Percentiles rank a stretch among this genome's conserved stretches.
phyloP scores from a whole-genome alignment of 2,113 vertebrate genomes.

The Phylloscopus trochilus region DNA sequence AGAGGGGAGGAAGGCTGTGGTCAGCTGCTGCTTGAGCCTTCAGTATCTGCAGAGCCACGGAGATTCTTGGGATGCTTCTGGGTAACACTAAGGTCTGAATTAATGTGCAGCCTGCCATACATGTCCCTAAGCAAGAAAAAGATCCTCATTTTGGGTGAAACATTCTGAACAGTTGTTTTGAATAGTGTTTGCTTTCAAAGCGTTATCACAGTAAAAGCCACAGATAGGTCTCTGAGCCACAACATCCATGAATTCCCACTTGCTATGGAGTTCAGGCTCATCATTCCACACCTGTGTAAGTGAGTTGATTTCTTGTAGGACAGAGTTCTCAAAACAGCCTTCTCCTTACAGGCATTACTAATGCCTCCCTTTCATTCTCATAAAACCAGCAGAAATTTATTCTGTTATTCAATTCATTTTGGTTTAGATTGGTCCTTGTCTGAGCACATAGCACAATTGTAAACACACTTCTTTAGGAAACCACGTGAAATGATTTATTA shows the following conservation, averaged over 20 bases:
- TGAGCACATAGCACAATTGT: not conserved
- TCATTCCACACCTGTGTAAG: not conserved
- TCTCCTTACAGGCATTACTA: not conserved
- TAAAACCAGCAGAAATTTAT: not conserved
- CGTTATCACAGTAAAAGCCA: not conserved
- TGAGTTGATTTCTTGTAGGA: not conserved
- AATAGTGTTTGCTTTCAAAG: not conserved
- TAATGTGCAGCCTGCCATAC: not conserved
- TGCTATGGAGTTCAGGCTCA: not conserved
- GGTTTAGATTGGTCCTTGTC: not conserved
- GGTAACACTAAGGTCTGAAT: not conserved
- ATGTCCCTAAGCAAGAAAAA: not conserved
- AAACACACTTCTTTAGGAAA: not conserved
- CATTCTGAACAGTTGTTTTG: not conserved
- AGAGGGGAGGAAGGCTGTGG: not conserved
- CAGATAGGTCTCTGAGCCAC: not conserved
- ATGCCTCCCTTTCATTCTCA: not conserved
- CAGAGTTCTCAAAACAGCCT: not conserved
- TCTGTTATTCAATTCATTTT: not conserved
- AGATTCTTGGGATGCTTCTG: not conserved
- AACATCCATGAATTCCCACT: not conserved
- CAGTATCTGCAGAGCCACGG: accelerated
- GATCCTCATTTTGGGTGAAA: not conserved
- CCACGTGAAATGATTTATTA: not conserved
- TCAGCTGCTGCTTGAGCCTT: not conserved